Evolutionary conservation across 2,797 vertebrate species (phyloP).

Genomic region (Dendrocincla fuliginosa): DNA sequence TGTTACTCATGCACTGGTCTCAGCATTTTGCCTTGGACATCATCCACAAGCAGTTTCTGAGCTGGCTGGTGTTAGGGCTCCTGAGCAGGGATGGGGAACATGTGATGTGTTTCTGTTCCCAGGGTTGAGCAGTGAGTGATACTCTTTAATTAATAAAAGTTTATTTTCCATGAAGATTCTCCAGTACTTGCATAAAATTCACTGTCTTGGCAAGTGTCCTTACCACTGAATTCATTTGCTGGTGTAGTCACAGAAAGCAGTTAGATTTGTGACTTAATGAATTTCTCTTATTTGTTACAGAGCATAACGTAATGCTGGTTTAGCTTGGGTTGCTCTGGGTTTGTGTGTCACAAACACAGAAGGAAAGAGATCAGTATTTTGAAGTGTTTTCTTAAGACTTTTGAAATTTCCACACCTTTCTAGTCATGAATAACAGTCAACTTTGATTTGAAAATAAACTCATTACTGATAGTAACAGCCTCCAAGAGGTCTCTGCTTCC

Average conservation of each 20-base stretch:
- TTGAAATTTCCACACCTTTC: not conserved
- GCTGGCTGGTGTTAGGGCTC: constrained; percentile 10
- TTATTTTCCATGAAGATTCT: constrained; percentile 55
- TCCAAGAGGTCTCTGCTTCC: not conserved
- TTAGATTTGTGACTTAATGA: constrained; percentile 29
- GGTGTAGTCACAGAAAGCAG: constrained; percentile 28
- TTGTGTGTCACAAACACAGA: not conserved
- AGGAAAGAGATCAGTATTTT: not conserved
- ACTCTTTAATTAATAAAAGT: constrained; percentile 49
- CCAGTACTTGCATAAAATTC: constrained; percentile 42
- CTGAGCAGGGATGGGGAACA: constrained; percentile 1
- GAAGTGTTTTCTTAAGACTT: not conserved
- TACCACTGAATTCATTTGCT: constrained; percentile 38
- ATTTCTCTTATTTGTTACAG: not conserved
- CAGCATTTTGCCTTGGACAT: constrained; percentile 10
- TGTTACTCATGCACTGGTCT: constrained; percentile 1
- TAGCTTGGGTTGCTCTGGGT: not conserved
- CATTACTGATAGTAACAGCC: constrained; percentile 11
- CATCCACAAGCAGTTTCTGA: constrained; percentile 18
- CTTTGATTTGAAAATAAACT: constrained; percentile 32
- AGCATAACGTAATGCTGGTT: not conserved
- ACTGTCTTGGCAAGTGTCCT: constrained; percentile 14
- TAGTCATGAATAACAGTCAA: not conserved
- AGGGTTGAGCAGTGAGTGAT: not conserved
- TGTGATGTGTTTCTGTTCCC: constrained; percentile 40